Conservation (phyloP, 1,140 invertebrate genomes). For the Helicorthomorpha holstii region DNA sequence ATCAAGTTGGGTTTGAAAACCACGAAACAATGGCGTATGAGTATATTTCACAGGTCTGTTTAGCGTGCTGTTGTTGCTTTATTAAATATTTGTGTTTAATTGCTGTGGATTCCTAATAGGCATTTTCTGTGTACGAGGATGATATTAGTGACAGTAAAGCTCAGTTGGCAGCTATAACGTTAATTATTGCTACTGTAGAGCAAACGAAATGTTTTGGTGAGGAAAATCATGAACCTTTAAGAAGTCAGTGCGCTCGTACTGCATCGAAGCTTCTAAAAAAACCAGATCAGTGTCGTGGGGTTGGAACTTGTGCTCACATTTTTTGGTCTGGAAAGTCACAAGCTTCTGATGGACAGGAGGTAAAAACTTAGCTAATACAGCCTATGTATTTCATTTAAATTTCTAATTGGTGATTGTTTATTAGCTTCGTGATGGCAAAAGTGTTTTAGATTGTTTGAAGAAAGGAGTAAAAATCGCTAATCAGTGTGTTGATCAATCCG, state of each 20-base stretch:
- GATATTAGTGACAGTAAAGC: constrained; percentile 96
- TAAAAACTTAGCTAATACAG: constrained; percentile 19
- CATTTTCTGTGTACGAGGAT: constrained; percentile 95
- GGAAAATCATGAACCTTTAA: constrained; percentile 91
- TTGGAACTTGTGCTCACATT: constrained; percentile 78
- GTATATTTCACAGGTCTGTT: constrained; percentile 74
- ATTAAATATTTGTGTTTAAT: too few relatives aligned
- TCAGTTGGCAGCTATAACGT: constrained; percentile 83
- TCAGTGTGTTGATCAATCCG: constrained; percentile 93
- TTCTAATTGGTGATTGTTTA: not conserved
- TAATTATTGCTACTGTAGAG: constrained; percentile 90
- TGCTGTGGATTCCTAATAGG: constrained; percentile 29
- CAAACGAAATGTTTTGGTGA: constrained; percentile 84
- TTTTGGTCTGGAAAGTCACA: constrained; percentile 86
- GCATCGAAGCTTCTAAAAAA: constrained; percentile 93
- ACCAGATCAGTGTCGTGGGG: constrained; percentile 87
- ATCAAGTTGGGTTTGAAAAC: constrained; percentile 81
- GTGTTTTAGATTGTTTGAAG: constrained; percentile 87
- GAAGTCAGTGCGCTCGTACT: constrained; percentile 83
- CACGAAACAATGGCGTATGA: constrained; percentile 95
- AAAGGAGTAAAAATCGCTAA: constrained; percentile 87
- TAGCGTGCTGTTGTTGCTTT: too few relatives aligned
- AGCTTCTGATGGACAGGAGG: constrained; percentile 45
- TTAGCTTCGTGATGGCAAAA: constrained; percentile 70
- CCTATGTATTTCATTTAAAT: constrained; percentile 12